Base-by-base conservation (phyloP, 2,888 invertebrate species). In the Eurytoma californica region DNA sequence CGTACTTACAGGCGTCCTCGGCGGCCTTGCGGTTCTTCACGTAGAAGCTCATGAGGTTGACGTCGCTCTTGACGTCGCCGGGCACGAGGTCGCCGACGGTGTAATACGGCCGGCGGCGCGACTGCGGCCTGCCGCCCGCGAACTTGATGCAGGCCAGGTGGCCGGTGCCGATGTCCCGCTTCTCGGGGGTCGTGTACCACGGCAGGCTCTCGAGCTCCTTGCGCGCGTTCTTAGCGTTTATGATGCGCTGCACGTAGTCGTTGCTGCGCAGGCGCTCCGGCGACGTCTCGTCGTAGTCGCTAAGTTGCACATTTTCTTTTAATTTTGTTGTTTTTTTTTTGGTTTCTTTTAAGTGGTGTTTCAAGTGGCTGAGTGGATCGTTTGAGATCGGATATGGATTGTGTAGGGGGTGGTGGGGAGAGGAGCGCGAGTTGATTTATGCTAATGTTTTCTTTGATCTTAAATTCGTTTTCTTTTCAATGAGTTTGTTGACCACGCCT, bases 11-110 rank as follows among this genome's bases (percentile, higher is more conserved):
- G 84, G 89, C 89, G 84, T 85, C 86, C 86, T 92, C 92, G 84
- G 94, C 94, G 86, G 94, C 94, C 86, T 93, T 93, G 86, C 94
- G 93, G 91, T 95, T 95, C 92, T 95, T 95, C 91, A 95, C 94
- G 93, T 97, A 97, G 92, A 94, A 96, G 90, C 96, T 96, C 89
- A 96, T 93, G 87, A 96, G 94, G 89, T 95, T 95, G 91, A 97
- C 95, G 92, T 96, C 96, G 91, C 94, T 95, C 91, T 94, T 94
- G 90, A 96, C 93, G 91, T 95, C 95, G 83, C 92, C 92, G 13
- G 91, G 90, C 51, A 91, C 89, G 66, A 90, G 85, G 87, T 95
- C 94, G 89, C 94, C 93, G 83, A 91, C 91, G 88, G 93, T 92
- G 91, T 92, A 92, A 89, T 94, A 94, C 82, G 95, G 94, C 88